phyloP scores from a whole-genome alignment of 2,888 invertebrate species.

The Macrosoma leucophasiata region DNA sequence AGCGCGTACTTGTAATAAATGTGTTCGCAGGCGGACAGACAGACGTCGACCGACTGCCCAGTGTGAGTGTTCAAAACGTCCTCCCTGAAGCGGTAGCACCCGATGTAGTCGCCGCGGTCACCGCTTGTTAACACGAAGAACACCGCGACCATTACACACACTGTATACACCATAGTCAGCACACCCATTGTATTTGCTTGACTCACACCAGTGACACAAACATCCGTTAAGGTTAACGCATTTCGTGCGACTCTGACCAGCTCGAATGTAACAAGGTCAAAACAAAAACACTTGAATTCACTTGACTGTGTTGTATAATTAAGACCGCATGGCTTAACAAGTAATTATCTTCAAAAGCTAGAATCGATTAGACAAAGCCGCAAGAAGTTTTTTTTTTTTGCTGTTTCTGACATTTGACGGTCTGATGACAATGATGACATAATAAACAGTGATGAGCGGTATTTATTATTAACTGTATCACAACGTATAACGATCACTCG shows the following conservation, averaged over 20 bases:
- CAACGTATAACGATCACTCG: no score
- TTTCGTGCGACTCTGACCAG: slow-evolving; percentile 1
- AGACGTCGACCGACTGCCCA: slow-evolving; percentile 66
- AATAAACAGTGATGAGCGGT: no score
- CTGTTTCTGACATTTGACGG: slow-evolving; percentile 1
- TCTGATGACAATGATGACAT: no score
- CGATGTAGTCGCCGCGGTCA: slow-evolving; percentile 63
- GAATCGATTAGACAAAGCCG: neutral
- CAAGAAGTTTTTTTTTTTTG: neutral
- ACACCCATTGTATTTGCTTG: slow-evolving; percentile 52
- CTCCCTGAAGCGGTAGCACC: slow-evolving; percentile 55
- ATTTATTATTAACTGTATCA: no score
- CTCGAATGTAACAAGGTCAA: no score
- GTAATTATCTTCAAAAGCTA: no score
- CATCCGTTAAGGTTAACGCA: slow-evolving; percentile 19
- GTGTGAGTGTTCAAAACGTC: slow-evolving; percentile 59
- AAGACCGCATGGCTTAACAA: no score
- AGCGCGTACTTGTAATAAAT: slow-evolving; percentile 65
- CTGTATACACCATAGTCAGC: slow-evolving; percentile 29
- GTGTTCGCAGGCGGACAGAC: slow-evolving; percentile 63
- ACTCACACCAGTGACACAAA: slow-evolving; percentile 37
- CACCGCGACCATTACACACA: slow-evolving; percentile 32
- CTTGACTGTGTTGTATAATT: no score
- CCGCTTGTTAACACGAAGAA: slow-evolving; percentile 28
- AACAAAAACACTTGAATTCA: no score